Evolutionary conservation across 1,140 invertebrate genomes (phyloP), one percentile per base, ranked within the genome.

Genomic region (Psix sp.): DNA sequence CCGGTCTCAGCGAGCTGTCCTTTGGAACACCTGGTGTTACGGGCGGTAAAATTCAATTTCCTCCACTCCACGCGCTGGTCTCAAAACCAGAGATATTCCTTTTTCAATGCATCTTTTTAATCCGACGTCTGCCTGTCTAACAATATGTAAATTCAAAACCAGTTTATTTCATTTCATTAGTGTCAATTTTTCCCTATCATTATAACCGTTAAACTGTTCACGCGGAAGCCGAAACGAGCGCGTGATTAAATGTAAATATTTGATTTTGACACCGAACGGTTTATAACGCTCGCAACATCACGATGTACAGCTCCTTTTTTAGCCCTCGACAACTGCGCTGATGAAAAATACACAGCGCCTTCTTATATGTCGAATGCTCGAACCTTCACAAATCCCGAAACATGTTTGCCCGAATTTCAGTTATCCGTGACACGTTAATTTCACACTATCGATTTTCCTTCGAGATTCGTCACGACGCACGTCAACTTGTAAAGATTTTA

Each of bases 21-120:
- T 59, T 63, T 43, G 65, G 63, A 65, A 65, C 74, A 77, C 74
- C 74, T 77, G 74, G 74, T 57, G 74, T 71, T 71, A 76, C 74
- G 74, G 56, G 67, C 43, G 66, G 54, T 76, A 66, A 76, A 71
- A 76, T 62, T 60, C 63, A 67, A 76, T 76, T 66, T 57, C 67
- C 60, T 57, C 54, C 46, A 36, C 66, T 36, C 45, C 29, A 48
- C 36, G 18, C 40, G 4, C 36, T 57, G 45, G 10, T 26, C 48
- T 66, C 45, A 31, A 66, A 75, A 75, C 60, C 52, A 54, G 56
- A 75, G 66, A 66, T 70, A 70, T 67, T 62, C 45, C 51, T 74
- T 74, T 56, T 56, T 67, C 63, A 51, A 68, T 67, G 52, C 43
- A 68, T 66, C 60, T 62, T 70, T 71, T 66, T 63, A 18, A 46